These are phyloP conservation scores for Notodonta ziczac DNA, from an alignment of 2,888 invertebrate species.

Conservation along the genomic window DNA sequence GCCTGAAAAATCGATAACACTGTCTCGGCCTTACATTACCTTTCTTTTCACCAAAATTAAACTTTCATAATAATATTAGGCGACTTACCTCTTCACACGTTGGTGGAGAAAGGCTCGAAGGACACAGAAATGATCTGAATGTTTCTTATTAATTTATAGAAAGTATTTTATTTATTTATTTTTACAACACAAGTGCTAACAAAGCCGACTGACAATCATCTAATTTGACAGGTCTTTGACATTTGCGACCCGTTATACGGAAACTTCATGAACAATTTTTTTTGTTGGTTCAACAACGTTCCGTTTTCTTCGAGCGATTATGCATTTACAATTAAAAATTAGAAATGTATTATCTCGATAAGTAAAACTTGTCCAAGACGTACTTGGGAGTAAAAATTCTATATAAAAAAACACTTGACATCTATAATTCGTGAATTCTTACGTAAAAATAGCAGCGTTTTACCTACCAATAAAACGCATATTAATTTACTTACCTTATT, in stretches of 20 bases:
- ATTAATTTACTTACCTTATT: no score
- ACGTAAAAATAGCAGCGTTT: no score
- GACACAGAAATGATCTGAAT: slow-evolving; percentile 30
- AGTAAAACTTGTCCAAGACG: no score
- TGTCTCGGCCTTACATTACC: slow-evolving; percentile 31
- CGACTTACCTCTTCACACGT: slow-evolving; percentile 55
- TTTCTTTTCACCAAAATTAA: slow-evolving; percentile 36
- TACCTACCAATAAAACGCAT: no score
- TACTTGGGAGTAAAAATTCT: no score
- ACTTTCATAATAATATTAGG: slow-evolving; percentile 21
- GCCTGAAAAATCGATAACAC: slow-evolving; percentile 60
- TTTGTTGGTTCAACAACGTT: not conserved
- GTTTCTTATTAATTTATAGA: slow-evolving; percentile 39
- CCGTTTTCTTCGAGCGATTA: not conserved
- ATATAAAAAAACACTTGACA: no score
- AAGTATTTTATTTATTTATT: slow-evolving; percentile 59
- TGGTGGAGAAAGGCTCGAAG: slow-evolving; percentile 27
- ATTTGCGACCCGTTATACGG: slow-evolving; percentile 28
- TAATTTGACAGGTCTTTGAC: slow-evolving; percentile 42
- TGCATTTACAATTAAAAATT: no score
- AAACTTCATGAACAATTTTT: slow-evolving; percentile 6
- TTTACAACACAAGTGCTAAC: slow-evolving; percentile 47
- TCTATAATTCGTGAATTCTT: no score
- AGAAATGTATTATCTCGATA: no score
- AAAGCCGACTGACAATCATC: slow-evolving; percentile 50